Conservation (phyloP, 1,140 invertebrate species). For the Periplaneta americana region DNA sequence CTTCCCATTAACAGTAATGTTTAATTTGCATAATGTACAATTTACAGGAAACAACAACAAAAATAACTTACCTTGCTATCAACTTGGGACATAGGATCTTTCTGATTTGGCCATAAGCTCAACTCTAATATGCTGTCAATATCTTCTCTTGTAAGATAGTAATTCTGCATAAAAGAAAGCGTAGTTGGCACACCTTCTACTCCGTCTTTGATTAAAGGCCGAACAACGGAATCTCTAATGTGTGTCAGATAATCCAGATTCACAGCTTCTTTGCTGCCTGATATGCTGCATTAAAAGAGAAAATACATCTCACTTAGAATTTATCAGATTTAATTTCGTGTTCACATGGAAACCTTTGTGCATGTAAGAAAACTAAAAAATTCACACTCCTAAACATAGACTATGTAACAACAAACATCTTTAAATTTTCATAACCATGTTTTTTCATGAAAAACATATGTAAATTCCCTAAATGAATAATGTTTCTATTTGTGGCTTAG, state of each 20-base stretch:
- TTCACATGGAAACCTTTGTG: too few species aligned
- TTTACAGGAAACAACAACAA: neutral
- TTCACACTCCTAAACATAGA: too few species aligned
- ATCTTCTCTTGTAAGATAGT: conserved; percentile 86
- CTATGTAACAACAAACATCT: too few species aligned
- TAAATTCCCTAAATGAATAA: too few species aligned
- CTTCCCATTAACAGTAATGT: neutral
- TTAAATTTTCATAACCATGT: too few species aligned
- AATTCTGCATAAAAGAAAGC: conserved; percentile 71
- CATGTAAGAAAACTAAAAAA: too few species aligned
- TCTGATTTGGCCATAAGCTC: conserved; percentile 72
- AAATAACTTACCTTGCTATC: conserved; percentile 69
- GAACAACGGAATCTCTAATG: conserved; percentile 63
- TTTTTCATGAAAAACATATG: too few species aligned
- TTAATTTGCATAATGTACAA: neutral
- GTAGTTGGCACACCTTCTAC: conserved; percentile 66
- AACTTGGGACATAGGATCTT: conserved; percentile 67
- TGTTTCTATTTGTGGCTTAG: too few species aligned
- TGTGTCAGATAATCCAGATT: conserved; percentile 77
- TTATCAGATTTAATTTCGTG: too few species aligned
- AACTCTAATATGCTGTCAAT: conserved; percentile 83
- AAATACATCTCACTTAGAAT: too few species aligned
- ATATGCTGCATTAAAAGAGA: conserved; percentile 58
- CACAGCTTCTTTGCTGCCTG: conserved; percentile 68
- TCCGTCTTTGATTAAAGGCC: conserved; percentile 64